Base-by-base conservation (phyloP, 1,140 invertebrate genomes). In the Drosophila funebris region DNA sequence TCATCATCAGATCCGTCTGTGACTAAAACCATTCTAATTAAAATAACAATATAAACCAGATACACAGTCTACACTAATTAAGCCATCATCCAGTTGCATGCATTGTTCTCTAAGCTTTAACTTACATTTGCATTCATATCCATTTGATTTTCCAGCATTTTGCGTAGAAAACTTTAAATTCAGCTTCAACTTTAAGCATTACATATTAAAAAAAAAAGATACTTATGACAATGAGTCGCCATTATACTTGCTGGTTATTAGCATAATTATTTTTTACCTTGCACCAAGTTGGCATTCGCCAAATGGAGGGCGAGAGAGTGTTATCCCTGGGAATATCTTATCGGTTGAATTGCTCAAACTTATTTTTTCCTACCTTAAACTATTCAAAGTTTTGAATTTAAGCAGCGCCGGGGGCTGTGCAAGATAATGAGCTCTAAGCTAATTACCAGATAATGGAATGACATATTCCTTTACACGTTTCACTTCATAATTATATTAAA, bases 241-340 rank as follows among this genome's bases (percentile, higher is more conserved):
- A 84, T 36, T 36, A 13, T 13, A 85, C 80, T 76, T 85, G 52
- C 39, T 14, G 24, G 63, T 83, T 87, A 88, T 87, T 88, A 73
- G 66, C 75, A 83, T 78, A 74, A 73, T 82, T 50, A 73, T 52
- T 56, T 37, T 72, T 72, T 20, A 43, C 44, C 18, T 8, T 37
- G 22, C 41, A 14, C 9, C 2, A 48, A 22, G 16, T 36, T 48
- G 7, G n/a, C 37, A 6, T 13, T 13, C 37, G 27, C 7, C 29
- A 22, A 20, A 13, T 33, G n/a, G 16, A 29, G n/a, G 46, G 13
- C 44, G 9, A 8, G 16, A 29, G n/a, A 36, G 13, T 53, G 9
- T 31, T 62, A 52, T 46, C 14, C 7, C 20, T 33, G 7, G 18
- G 4, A 36, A 53, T 36, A 11, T 36, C 11, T 37, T 70, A 63